phyloP scores from a whole-genome alignment of 2,888 invertebrate genomes.

The Strigamia maritima region DNA sequence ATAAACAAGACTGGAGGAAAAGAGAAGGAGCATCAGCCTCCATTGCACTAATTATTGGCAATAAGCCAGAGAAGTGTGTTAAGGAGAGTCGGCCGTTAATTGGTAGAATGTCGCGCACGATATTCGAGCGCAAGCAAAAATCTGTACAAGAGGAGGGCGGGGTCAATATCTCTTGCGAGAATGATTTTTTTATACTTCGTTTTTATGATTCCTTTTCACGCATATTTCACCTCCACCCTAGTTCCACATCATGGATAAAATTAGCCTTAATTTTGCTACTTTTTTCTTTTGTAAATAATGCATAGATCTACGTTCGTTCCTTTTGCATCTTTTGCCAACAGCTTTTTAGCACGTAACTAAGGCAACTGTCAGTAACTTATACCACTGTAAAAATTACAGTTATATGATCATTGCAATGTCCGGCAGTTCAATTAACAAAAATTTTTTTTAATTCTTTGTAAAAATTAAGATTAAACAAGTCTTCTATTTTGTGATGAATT shows the following conservation, averaged over 20 bases:
- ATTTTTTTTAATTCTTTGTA: too few species aligned
- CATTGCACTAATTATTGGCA: conserved; percentile 34
- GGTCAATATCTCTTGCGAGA: conserved; percentile 30
- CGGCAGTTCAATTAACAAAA: background rate
- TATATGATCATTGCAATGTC: background rate
- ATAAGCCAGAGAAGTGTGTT: conserved; percentile 13
- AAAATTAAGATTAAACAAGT: too few species aligned
- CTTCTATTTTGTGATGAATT: background rate
- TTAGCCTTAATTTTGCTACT: conserved; percentile 5
- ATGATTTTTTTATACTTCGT: conserved; percentile 8
- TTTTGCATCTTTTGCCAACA: background rate
- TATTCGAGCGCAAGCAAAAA: conserved; percentile 29
- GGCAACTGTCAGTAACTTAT: background rate
- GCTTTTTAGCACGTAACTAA: background rate
- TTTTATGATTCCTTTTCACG: conserved; percentile 27
- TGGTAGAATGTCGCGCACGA: conserved; percentile 31
- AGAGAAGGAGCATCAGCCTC: conserved; percentile 34
- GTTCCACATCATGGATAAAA: background rate
- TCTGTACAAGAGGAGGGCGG: conserved; percentile 34
- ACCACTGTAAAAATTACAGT: background rate
- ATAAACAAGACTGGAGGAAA: conserved; percentile 4
- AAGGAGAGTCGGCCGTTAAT: conserved; percentile 30
- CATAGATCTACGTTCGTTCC: background rate
- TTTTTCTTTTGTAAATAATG: background rate
- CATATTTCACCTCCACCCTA: conserved; percentile 25